phyloP scores from a whole-genome alignment of 2,888 invertebrate genomes.

The Acleris cristana region DNA sequence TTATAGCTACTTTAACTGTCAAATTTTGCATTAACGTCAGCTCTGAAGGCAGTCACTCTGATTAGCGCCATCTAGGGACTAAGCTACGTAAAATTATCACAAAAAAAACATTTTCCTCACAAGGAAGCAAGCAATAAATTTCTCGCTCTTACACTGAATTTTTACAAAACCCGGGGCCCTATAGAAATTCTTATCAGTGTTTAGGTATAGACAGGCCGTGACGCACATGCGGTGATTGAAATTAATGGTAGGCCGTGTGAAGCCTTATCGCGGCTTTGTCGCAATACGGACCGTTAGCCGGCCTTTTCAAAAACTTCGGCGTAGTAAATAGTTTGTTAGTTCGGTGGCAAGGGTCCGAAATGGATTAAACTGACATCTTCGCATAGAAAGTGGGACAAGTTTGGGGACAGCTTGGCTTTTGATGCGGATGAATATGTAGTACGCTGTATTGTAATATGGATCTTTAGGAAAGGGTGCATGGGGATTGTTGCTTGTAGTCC shows the following conservation, averaged over 20 bases:
- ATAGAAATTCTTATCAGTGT: slow-evolving; percentile 69
- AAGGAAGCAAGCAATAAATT: slow-evolving; percentile 31
- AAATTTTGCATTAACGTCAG: not conserved
- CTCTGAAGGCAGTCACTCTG: not conserved
- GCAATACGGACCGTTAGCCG: slow-evolving; percentile 50
- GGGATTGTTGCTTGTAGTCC: not conserved
- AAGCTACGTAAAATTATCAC: not conserved
- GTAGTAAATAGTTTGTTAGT: slow-evolving; percentile 48
- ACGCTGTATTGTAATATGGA: slow-evolving; percentile 10
- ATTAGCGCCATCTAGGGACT: not conserved
- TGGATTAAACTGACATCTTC: slow-evolving; percentile 38
- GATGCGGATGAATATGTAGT: slow-evolving; percentile 31
- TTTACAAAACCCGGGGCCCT: slow-evolving; percentile 53
- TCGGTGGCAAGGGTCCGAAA: slow-evolving; percentile 35
- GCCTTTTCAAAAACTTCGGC: slow-evolving; percentile 54
- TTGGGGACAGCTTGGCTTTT: slow-evolving; percentile 26
- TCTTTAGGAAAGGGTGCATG: slow-evolving; percentile 1
- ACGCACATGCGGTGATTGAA: slow-evolving; percentile 68
- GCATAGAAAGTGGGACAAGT: slow-evolving; percentile 31
- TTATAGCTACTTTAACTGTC: not conserved
- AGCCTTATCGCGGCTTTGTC: slow-evolving; percentile 68
- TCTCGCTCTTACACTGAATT: slow-evolving; percentile 14
- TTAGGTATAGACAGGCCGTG: slow-evolving; percentile 54
- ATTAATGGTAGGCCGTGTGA: slow-evolving; percentile 65
- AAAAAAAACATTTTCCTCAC: not conserved